A percentile compares a stretch with the other conserved stretches of the same genome.
These are phyloP conservation scores for Drosophila ananassae DNA, from an alignment of 1,140 invertebrate species.

Conservation along the genomic window DNA sequence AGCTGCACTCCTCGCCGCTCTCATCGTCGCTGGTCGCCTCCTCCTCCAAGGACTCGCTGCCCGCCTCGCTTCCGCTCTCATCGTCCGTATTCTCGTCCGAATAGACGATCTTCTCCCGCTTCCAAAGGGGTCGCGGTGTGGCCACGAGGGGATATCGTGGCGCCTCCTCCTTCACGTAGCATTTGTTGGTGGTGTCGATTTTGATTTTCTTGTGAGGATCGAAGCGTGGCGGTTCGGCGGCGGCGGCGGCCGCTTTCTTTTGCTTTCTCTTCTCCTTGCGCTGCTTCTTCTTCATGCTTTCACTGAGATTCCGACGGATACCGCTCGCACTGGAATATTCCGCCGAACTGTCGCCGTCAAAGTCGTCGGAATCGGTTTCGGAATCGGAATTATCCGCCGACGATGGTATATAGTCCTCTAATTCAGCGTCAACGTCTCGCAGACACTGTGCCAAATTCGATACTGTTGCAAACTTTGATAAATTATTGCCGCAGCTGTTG, in stretches of 20 bases:
- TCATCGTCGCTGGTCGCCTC: conserved; percentile 61
- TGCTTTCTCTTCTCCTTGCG: conserved; percentile 77
- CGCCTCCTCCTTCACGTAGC: conserved; percentile 85
- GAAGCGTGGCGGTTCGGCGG: conserved; percentile 48
- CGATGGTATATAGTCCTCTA: conserved; percentile 82
- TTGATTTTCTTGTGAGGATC: conserved; percentile 83
- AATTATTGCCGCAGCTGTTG: conserved; percentile 82
- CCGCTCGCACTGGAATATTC: conserved; percentile 74
- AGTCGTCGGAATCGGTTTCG: conserved; percentile 5
- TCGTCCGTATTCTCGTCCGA: conserved; percentile 79
- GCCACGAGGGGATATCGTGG: conserved; percentile 85
- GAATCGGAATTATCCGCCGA: conserved; percentile 67
- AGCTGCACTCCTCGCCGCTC: conserved; percentile 73
- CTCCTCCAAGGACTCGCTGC: conserved; percentile 56
- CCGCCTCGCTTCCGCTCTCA: conserved; percentile 62
- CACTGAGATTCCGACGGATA: conserved; percentile 55
- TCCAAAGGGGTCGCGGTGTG: conserved; percentile 86
- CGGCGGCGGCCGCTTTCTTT: conserved; percentile 60
- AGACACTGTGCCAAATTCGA: conserved; percentile 84
- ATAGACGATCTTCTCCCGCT: conserved; percentile 83
- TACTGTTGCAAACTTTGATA: conserved; percentile 84
- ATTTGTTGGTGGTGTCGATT: conserved; percentile 80
- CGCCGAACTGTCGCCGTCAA: conserved; percentile 57
- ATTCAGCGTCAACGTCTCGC: conserved; percentile 83
- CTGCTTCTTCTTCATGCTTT: conserved; percentile 83